These are phyloP conservation scores for Stegophylla sp. DNA, from an alignment of 2,888 invertebrate genomes.

Conservation along the genomic window DNA sequence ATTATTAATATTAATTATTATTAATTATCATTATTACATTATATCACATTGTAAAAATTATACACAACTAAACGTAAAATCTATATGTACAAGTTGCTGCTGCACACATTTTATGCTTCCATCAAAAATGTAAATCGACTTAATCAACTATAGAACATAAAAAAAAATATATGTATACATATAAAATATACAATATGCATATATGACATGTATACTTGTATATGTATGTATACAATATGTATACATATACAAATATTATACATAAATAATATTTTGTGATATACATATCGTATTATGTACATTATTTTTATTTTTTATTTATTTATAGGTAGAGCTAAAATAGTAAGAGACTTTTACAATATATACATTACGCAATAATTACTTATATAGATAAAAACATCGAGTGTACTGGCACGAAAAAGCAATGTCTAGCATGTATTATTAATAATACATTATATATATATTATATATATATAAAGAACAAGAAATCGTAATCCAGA, in stretches of 20 bases:
- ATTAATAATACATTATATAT: conserved; percentile 9
- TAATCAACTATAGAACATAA: conserved; percentile 42
- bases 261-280: background rate
- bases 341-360: conserved; percentile 42
- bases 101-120: conserved; percentile 27
- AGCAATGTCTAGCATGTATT: conserved; percentile 47
- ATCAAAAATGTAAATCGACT: conserved; percentile 40
- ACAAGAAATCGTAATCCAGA: conserved; percentile 10
- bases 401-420: conserved; percentile 54
- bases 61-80: conserved; percentile 43
- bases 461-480: conserved; percentile 13
- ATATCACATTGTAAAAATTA: conserved; percentile 57
- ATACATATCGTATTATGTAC: conserved; percentile 7
- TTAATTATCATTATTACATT: conserved; percentile 34
- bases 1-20: conserved; percentile 38
- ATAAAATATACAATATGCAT: background rate
- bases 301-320: background rate
- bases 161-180: conserved; percentile 20
- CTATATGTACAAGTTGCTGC: conserved; percentile 42
- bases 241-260: background rate
- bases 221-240: background rate
- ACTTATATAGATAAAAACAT: conserved; percentile 49
- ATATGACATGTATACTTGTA: background rate
- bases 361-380: conserved; percentile 43
- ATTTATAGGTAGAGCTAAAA: conserved; percentile 16